Conservation (phyloP, 2,888 invertebrate species). For the Drosophila austrosaltans region DNA sequence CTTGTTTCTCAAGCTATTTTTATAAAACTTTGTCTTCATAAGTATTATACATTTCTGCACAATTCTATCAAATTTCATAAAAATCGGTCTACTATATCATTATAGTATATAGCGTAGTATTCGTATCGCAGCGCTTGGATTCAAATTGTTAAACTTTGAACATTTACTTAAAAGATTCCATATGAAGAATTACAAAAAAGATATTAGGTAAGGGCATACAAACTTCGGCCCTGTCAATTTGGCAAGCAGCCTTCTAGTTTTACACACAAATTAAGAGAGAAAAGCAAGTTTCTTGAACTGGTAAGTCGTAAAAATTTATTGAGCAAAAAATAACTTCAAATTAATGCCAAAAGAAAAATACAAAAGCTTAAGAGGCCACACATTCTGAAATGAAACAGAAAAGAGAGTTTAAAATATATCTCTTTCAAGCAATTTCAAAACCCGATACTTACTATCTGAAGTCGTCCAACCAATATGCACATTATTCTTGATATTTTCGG, state of each 20-base stretch:
- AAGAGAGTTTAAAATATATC: background rate
- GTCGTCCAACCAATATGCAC: conserved; percentile 87
- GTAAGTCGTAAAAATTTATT: conserved; percentile 30
- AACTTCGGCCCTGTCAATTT: background rate
- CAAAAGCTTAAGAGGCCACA: conserved; percentile 40
- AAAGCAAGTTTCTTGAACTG: conserved; percentile 16
- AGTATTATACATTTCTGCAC: no score
- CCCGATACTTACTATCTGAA: conserved; percentile 77
- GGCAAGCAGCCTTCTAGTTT: background rate
- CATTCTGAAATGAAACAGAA: conserved; percentile 55
- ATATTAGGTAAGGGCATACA: no score
- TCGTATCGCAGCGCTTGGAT: no score
- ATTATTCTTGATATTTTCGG: conserved; percentile 89
- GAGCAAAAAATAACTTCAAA: conserved; percentile 36
- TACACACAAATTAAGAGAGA: background rate
- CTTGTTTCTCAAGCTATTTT: no score
- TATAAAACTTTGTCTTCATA: no score
- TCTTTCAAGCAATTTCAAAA: background rate
- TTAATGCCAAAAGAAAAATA: conserved; percentile 1
- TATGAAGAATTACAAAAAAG: no score
- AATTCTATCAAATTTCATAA: no score
- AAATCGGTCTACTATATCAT: no score
- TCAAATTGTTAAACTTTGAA: no score
- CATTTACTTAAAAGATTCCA: no score
- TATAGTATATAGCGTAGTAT: no score